Evolutionary conservation across 2,888 invertebrate genomes (phyloP).

Genomic region (Sthenelais limicola): DNA sequence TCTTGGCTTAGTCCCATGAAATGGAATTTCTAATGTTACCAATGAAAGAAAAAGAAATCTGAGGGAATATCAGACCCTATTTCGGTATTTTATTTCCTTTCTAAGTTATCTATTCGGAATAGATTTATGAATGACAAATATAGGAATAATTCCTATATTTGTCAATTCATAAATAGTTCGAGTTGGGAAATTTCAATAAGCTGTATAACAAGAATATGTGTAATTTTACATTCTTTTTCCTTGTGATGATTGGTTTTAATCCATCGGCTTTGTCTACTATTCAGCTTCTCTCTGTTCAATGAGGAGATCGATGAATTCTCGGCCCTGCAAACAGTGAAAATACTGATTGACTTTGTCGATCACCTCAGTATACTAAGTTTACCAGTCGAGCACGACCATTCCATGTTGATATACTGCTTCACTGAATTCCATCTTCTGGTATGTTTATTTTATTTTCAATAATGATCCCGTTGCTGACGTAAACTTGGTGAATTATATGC

Average conservation of each 20-base stretch:
- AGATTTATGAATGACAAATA: neutral
- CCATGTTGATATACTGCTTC: conserved; percentile 37
- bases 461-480: neutral
- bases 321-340: conserved; percentile 22
- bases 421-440: conserved; percentile 44
- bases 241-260: neutral
- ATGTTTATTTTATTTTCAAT: conserved; percentile 5
- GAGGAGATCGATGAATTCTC: conserved; percentile 44
- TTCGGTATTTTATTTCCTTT: no score
- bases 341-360: conserved; percentile 40
- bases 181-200: no score
- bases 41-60: no score
- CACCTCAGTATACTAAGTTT: conserved; percentile 29
- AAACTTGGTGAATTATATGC: no score
- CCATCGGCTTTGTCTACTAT: neutral
- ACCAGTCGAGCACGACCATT: conserved; percentile 34
- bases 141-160: no score
- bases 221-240: neutral
- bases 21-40: no score
- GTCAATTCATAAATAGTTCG: no score
- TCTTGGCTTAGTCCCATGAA: no score
- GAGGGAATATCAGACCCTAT: no score
- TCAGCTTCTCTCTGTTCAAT: conserved; percentile 43
- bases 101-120: neutral
- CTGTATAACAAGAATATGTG: neutral